phyloP scores from a whole-genome alignment of 2,113 vertebrate species.

The Melanocharis versteri region DNA sequence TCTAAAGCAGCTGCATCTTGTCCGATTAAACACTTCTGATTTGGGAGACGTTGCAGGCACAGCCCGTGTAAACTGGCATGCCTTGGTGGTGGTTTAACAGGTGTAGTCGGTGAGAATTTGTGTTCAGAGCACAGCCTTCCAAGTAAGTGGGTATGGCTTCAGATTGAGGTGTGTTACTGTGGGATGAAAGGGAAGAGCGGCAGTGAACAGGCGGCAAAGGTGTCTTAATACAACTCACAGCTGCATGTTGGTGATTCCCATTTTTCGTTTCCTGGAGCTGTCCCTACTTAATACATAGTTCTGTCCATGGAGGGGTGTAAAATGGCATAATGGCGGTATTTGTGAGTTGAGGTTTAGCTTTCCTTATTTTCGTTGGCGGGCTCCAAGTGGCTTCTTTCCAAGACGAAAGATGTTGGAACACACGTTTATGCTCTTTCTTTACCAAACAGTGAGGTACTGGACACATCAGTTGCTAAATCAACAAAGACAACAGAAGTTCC shows the following conservation, averaged over 20 bases:
- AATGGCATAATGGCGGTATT: background rate
- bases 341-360: slow-evolving; percentile 22
- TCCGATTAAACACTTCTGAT: background rate
- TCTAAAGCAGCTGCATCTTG: background rate
- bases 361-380: slow-evolving; percentile 47
- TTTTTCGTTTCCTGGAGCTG: background rate
- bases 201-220: background rate
- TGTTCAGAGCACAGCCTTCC: background rate
- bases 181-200: too few species aligned
- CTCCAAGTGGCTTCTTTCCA: slow-evolving; percentile 33
- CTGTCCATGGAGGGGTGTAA: background rate
- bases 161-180: fast-evolving
- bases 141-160: fast-evolving
- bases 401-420: background rate
- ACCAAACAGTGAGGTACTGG: slow-evolving; percentile 38
- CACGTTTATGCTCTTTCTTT: background rate
- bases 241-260: background rate
- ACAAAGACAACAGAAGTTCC: slow-evolving; percentile 30
- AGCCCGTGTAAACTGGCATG: background rate
- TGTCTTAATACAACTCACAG: fast-evolving
- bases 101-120: background rate
- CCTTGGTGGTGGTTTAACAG: background rate
- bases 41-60: fast-evolving
- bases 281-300: background rate
- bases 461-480: slow-evolving; percentile 43